Conservation (phyloP, 2,888 invertebrate species). For the Agrilus mali region DNA sequence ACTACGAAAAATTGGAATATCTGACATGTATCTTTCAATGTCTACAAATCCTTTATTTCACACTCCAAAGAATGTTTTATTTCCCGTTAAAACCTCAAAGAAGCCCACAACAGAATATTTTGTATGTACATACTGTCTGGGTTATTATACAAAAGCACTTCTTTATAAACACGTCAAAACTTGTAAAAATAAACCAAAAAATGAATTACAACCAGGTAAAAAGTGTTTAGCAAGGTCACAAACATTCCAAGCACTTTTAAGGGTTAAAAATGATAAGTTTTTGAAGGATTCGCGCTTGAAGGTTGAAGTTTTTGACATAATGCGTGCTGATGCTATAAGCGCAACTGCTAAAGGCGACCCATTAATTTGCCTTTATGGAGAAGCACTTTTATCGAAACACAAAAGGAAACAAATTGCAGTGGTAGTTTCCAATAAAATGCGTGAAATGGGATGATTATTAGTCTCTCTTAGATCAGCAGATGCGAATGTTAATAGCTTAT, state of each 20-base stretch:
- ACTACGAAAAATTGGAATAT: too few species aligned
- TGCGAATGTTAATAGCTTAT: not conserved
- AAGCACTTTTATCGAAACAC: constrained; percentile 4
- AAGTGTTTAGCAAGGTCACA: constrained; percentile 3
- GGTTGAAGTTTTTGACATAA: constrained; percentile 4
- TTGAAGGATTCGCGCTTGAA: constrained; percentile 3
- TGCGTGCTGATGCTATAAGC: constrained; percentile 4
- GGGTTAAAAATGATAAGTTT: not conserved
- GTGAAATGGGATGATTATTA: constrained; percentile 5
- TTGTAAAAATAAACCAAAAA: constrained; percentile 2
- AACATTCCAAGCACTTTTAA: constrained; percentile 1
- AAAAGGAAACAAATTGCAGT: constrained; percentile 5
- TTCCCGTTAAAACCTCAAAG: too few species aligned
- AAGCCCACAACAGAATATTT: constrained; percentile 4
- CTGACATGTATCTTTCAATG: too few species aligned
- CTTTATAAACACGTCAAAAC: constrained; percentile 3
- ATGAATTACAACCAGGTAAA: not conserved
- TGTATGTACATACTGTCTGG: constrained; percentile 1
- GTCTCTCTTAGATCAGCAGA: not conserved
- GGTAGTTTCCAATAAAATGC: constrained; percentile 4
- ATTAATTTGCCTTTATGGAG: constrained; percentile 5
- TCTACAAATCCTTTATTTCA: too few species aligned
- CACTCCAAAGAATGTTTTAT: too few species aligned
- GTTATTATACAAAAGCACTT: constrained; percentile 1
- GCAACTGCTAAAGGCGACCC: constrained; percentile 3